Evolutionary conservation across 35 echinoderm and acorn worm species (phyloP), one percentile per base, ranked within the genome.

Genomic region (Apostichopus japonicus): DNA sequence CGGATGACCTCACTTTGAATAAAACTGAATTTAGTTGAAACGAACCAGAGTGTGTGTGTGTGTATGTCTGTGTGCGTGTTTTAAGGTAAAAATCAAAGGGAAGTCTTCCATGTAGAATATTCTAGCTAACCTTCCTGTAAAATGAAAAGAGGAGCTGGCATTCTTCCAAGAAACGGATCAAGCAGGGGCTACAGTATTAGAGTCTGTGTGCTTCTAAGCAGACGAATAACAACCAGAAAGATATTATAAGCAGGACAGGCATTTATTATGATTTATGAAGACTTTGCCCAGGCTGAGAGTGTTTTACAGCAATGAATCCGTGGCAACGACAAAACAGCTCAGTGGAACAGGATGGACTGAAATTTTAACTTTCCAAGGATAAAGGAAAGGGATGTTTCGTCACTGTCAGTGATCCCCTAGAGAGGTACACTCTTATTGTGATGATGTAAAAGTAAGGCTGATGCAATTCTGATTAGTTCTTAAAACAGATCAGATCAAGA

Each of bases 91-190:
- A 15, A 67, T 67, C 11, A 67, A 10, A 67, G 11, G 11, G 63
- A 11, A 67, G 63, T 11, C 11, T 19, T 19, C 19, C 63, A 67
- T n/a, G n/a, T 67, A 67, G 11, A 67, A 67, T 67, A 67, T 67
- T 11, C 63, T 67, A 44, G 63, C 11, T 15, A 67, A 15, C 63
- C 63, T 67, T 67, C 63, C 14, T 16, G 8, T 11, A 67, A 19
- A 67, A 19, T 67, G 63, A 67, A 67, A 19, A 15, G 63, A 19
- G 19, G 19, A 83, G 79, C 79, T 83, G 79, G 79, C 79, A 54
- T 4, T 16, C 79, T 83, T 83, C 79, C 79, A 83, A 83, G 79
- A 83, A 83, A 67, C 33, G 3, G 33, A 44, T 44, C 33, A 44
- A 44, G 33, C 33, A 44, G 33, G 33, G 33, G 33, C 33, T 44